Conservation (phyloP, 2,113 vertebrate genomes). For the Thymallus thymallus region DNA sequence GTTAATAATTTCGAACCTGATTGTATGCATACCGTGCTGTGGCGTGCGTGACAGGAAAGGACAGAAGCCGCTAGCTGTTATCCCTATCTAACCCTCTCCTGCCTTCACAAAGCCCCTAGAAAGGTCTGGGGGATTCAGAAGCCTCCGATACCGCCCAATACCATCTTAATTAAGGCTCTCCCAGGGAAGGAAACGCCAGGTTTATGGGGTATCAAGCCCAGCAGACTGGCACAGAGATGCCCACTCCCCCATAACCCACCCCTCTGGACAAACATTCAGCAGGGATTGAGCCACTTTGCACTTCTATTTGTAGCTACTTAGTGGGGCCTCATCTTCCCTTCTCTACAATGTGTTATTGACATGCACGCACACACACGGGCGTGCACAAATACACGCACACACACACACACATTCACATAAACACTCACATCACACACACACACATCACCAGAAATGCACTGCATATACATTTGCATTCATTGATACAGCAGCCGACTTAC, state of each 20-base stretch:
- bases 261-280: slow-evolving; percentile 63
- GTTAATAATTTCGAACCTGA: too few relatives aligned
- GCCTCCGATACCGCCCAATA: slow-evolving; percentile 34
- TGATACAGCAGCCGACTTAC: too few relatives aligned
- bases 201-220: slow-evolving; percentile 59
- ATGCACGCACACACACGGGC: slow-evolving; percentile 21
- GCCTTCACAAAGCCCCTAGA: slow-evolving; percentile 19
- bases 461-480: too few relatives aligned
- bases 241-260: slow-evolving; percentile 60
- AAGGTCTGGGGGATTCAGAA: slow-evolving; percentile 54
- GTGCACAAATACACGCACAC: slow-evolving; percentile 20
- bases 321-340: slow-evolving; percentile 6
- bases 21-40: too few relatives aligned
- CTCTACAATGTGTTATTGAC: slow-evolving; percentile 14
- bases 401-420: slow-evolving; percentile 8
- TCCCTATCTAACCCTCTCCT: slow-evolving; percentile 9
- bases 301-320: slow-evolving; percentile 58
- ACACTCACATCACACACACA: not conserved
- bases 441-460: too few relatives aligned
- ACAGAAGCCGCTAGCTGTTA: slow-evolving; percentile 8
- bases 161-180: slow-evolving; percentile 65
- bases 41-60: slow-evolving; percentile 1
- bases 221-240: slow-evolving; percentile 56
- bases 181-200: slow-evolving; percentile 65
- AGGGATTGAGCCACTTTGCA: slow-evolving; percentile 64